phyloP scores from a whole-genome alignment of 2,797 vertebrate genomes.

The Dipus sagitta region DNA sequence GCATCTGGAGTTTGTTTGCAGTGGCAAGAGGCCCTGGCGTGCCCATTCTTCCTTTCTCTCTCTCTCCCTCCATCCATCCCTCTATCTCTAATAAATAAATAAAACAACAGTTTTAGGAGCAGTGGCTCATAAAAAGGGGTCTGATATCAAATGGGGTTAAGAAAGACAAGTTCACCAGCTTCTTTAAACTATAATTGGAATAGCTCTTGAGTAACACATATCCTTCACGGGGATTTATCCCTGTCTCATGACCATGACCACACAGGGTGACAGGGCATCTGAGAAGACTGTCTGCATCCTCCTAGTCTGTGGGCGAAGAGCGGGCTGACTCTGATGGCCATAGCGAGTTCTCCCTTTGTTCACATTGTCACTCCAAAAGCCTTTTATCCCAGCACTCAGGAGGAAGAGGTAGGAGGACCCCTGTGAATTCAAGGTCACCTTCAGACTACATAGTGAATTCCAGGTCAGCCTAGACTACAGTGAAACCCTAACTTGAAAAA shows the following conservation, averaged over 20 bases:
- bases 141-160: slow-evolving; percentile 2
- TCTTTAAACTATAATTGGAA: not conserved
- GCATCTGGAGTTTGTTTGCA: too few species aligned
- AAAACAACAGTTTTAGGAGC: too few species aligned
- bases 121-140: not conserved
- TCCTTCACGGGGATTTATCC: not conserved
- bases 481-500: too few species aligned
- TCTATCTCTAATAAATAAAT: too few species aligned
- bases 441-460: too few species aligned
- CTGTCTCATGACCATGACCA: slow-evolving; percentile 69
- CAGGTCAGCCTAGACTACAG: too few species aligned
- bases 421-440: too few species aligned
- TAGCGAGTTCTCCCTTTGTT: not conserved
- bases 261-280: slow-evolving; percentile 47
- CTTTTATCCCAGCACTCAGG: too few species aligned
- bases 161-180: not conserved
- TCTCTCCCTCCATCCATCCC: too few species aligned
- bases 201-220: slow-evolving; percentile 29
- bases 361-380: not conserved
- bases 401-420: too few species aligned
- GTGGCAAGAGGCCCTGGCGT: too few species aligned
- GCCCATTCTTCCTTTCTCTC: too few species aligned
- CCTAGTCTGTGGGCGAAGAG: slow-evolving; percentile 39
- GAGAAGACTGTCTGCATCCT: not conserved
- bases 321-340: slow-evolving; percentile 46